Evolutionary conservation across 2,797 vertebrate species (phyloP).

Genomic region (Sebastolobus alascanus): DNA sequence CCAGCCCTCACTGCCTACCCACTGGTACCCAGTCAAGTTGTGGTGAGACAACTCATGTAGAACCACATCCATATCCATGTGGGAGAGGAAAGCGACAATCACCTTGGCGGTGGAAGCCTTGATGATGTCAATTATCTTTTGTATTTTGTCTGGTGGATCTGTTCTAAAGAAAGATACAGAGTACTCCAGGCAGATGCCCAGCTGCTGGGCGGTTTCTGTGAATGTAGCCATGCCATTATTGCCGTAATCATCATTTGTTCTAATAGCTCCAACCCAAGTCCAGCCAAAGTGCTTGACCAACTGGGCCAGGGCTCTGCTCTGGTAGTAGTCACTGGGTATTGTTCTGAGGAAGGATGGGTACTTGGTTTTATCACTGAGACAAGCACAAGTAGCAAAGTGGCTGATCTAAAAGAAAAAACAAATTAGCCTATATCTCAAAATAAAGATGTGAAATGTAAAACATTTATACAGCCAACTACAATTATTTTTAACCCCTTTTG

Average conservation of each 20-base stretch:
- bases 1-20: conserved; percentile 82
- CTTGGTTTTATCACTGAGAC: conserved; percentile 82
- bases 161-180: conserved; percentile 76
- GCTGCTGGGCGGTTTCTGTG: conserved; percentile 57
- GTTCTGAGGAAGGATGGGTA: conserved; percentile 86
- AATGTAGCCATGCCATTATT: conserved; percentile 79
- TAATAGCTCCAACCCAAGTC: conserved; percentile 84
- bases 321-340: conserved; percentile 84
- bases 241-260: conserved; percentile 79
- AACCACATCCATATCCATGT: conserved; percentile 64
- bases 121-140: conserved; percentile 68
- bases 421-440: neutral
- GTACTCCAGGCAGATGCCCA: conserved; percentile 81
- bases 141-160: conserved; percentile 70
- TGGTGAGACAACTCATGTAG: conserved; percentile 58
- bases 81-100: conserved; percentile 71
- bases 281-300: conserved; percentile 84
- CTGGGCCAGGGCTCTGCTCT: conserved; percentile 82
- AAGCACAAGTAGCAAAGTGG: conserved; percentile 83
- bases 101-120: conserved; percentile 73
- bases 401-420: conserved; percentile 71
- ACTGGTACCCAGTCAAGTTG: conserved; percentile 82
- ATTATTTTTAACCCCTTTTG: neutral
- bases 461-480: neutral
- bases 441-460: neutral